Evolutionary conservation across 1,140 invertebrate species (phyloP), one percentile per base, ranked within the genome.

Genomic region (Pararge aegeria): DNA sequence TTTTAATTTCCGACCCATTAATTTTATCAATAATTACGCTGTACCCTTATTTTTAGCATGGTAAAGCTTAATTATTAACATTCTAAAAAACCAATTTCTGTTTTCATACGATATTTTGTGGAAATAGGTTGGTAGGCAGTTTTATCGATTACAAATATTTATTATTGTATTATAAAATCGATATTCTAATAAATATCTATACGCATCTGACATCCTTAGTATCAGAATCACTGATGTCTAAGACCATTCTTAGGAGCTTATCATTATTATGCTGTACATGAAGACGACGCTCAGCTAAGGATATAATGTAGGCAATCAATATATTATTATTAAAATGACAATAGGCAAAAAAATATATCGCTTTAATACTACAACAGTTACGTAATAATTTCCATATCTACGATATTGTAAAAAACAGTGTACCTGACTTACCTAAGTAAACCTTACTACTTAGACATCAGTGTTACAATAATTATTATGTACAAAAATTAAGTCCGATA

Each of bases 321-420:
- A 62, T 64, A 66, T 73, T 67, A 62, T 60, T 64, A 66, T 73
- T 67, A 62, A 60, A 27, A 68, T 49, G 60, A 68, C 59, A 66
- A 68, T 66, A 75, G 70, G 70, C 75, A 66, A 73, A 46, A 73
- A 72, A 68, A 70, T 74, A 68, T 64, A 68, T 63, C 51, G 50
- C 55, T 77, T 66, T 68, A 61, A 74, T 70, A 70, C 85, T 88
- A 88, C 80, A 88, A 86, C 81, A 89, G 81, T 85, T 86, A 85
- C 76, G 71, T 73, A 75, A 79, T 78, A 78, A 78, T 76, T 77
- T 80, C 61, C 66, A 77, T 80, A 84, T 70, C 77, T 89, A 89
- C 65, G 74, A 85, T 88, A 89, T 87, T 86, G 81, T 89, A 87
- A 89, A 88, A 89, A 89, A 89, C 83, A 82, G 82, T 84, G 78